Conservation (phyloP, 2,888 invertebrate genomes). For the Aporophyla lueneburgensis region DNA sequence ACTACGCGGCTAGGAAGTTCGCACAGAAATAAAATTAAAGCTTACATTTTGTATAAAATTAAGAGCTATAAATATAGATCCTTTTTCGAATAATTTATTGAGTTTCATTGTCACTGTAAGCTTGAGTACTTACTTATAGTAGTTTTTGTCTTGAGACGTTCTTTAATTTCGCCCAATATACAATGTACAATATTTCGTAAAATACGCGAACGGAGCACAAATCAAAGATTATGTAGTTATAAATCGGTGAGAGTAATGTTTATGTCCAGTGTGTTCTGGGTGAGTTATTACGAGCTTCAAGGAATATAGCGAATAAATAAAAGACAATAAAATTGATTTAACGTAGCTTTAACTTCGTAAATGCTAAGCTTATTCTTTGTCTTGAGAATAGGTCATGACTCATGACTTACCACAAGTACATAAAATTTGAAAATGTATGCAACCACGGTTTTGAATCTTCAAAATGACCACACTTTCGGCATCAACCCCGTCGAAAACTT, state of each 20-base stretch:
- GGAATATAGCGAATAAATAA: neutral
- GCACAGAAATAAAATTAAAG: neutral
- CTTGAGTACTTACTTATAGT: neutral
- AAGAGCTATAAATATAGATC: neutral
- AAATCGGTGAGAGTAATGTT: conserved; percentile 47
- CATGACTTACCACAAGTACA: too few species aligned
- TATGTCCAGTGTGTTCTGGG: conserved; percentile 22
- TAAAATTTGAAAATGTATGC: too few species aligned
- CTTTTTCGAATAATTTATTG: conserved; percentile 2
- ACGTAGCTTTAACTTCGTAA: neutral
- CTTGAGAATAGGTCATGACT: neutral
- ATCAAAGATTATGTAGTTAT: conserved; percentile 56
- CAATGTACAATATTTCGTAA: conserved; percentile 27
- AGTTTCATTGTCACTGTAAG: conserved; percentile 16
- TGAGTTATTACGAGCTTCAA: conserved; percentile 15
- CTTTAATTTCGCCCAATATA: conserved; percentile 35
- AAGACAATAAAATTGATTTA: conserved; percentile 22
- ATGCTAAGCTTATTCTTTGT: neutral
- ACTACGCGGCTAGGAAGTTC: neutral
- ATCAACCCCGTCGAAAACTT: too few species aligned
- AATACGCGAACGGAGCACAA: conserved; percentile 37
- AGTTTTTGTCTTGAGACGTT: neutral
- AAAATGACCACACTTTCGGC: too few species aligned
- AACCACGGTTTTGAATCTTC: too few species aligned
- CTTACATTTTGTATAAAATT: neutral